Conservation (phyloP, 2,888 invertebrate species). For the Seira musarum region DNA sequence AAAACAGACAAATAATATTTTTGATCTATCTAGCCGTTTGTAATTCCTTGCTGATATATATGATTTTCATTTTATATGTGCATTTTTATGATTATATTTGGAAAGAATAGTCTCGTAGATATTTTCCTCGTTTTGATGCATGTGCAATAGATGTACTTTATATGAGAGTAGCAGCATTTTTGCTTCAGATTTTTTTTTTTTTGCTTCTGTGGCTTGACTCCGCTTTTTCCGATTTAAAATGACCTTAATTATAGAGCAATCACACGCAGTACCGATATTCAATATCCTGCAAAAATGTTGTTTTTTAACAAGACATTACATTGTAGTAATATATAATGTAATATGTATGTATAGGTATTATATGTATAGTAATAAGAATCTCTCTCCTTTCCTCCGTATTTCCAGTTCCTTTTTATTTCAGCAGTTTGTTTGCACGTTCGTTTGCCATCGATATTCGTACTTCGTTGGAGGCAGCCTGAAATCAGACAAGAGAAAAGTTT, state of each 20-base stretch:
- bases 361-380: constrained; percentile 46
- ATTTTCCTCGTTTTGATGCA: too few species aligned
- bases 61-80: background rate
- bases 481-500: constrained; percentile 54
- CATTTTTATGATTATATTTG: background rate
- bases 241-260: constrained; percentile 44
- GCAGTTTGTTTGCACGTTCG: constrained; percentile 95
- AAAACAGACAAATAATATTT: too few species aligned
- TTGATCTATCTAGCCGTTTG: background rate
- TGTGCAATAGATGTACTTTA: too few species aligned
- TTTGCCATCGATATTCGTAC: constrained; percentile 97
- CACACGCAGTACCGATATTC: constrained; percentile 43
- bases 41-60: background rate
- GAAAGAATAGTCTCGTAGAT: background rate
- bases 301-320: constrained; percentile 1
- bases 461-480: constrained; percentile 91
- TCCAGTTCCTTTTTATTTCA: constrained; percentile 71
- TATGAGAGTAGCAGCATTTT: too few species aligned
- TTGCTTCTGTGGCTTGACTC: constrained; percentile 8
- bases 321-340: constrained; percentile 2
- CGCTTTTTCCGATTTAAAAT: constrained; percentile 8
- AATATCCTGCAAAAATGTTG: constrained; percentile 30
- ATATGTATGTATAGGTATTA: constrained; percentile 1
- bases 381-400: constrained; percentile 16
- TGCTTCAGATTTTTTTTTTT: background rate